phyloP scores from a whole-genome alignment of 2,888 invertebrate species.

The Cosmopolites sordidus region DNA sequence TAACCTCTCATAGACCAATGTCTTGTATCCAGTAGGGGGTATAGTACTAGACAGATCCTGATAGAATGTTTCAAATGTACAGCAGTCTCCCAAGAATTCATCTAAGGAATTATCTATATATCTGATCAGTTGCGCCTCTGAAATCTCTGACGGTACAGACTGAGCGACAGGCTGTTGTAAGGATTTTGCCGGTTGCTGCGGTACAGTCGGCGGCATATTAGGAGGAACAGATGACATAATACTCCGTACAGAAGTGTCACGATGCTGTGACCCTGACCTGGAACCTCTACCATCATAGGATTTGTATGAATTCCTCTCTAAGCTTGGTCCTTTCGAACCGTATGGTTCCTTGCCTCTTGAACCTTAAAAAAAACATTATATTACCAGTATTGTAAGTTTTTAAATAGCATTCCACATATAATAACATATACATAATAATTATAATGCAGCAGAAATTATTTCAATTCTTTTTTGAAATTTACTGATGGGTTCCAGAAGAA shows the following conservation, averaged over 20 bases:
- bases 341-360: slow-evolving; percentile 41
- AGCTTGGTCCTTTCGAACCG: slow-evolving; percentile 46
- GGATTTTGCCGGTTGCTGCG: background rate
- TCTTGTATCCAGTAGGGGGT: slow-evolving; percentile 33
- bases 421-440: too few relatives aligned
- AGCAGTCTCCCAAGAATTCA: slow-evolving; percentile 43
- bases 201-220: slow-evolving; percentile 8
- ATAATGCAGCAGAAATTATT: too few relatives aligned
- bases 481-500: too few relatives aligned
- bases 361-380: too few relatives aligned
- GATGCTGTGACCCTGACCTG: slow-evolving; percentile 58
- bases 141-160: slow-evolving; percentile 12
- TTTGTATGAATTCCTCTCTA: slow-evolving; percentile 41
- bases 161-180: slow-evolving; percentile 11
- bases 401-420: too few relatives aligned
- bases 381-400: too few relatives aligned
- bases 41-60: slow-evolving; percentile 39
- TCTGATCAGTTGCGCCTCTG: slow-evolving; percentile 39
- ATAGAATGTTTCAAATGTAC: slow-evolving; percentile 39
- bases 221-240: slow-evolving; percentile 32
- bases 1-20: slow-evolving; percentile 41
- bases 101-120: slow-evolving; percentile 42
- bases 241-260: slow-evolving; percentile 38
- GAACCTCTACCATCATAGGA: slow-evolving; percentile 47
- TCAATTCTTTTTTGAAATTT: too few relatives aligned